phyloP scores from a whole-genome alignment of 64 coral and sea anemone species.

The Pachyseris speciosa region DNA sequence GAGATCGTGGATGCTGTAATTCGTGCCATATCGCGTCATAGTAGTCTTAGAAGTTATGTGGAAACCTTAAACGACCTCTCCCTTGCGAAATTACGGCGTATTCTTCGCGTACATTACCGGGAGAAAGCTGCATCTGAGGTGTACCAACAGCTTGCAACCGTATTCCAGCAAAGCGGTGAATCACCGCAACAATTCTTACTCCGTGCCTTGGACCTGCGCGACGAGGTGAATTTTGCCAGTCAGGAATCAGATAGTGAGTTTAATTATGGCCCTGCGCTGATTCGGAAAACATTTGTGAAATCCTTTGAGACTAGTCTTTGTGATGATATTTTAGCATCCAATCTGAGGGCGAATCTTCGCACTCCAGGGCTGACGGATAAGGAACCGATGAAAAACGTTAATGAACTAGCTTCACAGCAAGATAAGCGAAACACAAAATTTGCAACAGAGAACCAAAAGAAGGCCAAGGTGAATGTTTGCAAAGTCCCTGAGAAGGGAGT shows the following conservation, averaged over 20 bases:
- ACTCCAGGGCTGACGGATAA: constrained; percentile 5
- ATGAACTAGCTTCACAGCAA: constrained; percentile 49
- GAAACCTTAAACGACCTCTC: constrained; percentile 14
- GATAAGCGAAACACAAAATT: constrained; percentile 1
- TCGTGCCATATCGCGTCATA: constrained; percentile 24
- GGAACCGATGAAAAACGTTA: constrained; percentile 56
- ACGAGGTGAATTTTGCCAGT: constrained; percentile 62
- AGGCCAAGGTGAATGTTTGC: constrained; percentile 9
- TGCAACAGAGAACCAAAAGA: not conserved
- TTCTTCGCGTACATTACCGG: constrained; percentile 26
- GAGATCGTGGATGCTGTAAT: constrained; percentile 63
- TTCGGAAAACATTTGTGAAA: constrained; percentile 66
- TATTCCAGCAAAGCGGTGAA: constrained; percentile 46
- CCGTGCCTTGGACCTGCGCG: constrained; percentile 17
- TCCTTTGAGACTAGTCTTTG: constrained; percentile 26
- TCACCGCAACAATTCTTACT: constrained; percentile 50
- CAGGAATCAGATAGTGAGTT: constrained; percentile 45
- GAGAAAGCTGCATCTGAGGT: constrained; percentile 63
- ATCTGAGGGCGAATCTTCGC: constrained; percentile 14
- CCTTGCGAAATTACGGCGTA: constrained; percentile 38
- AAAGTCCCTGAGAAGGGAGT: not conserved
- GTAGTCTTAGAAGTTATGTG: constrained; percentile 46
- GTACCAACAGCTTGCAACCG: constrained; percentile 57
- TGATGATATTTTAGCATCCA: constrained; percentile 50
- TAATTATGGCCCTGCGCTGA: constrained; percentile 45